Evolutionary conservation across 1,140 invertebrate genomes (phyloP), one percentile per base, ranked within the genome.

Genomic region (Ceratina calcarata): DNA sequence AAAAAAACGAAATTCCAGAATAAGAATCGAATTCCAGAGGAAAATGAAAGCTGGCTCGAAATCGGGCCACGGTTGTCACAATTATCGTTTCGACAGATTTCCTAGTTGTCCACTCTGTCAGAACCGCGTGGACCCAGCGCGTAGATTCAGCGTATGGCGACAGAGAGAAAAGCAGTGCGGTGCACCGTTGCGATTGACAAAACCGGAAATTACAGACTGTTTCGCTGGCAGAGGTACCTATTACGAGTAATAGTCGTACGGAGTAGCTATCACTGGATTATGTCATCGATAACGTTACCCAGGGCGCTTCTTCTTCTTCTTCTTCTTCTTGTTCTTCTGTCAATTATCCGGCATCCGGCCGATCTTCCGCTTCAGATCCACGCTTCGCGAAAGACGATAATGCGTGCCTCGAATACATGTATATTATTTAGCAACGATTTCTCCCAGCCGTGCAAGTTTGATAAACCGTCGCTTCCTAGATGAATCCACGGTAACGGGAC

Each of bases 21-120:
- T 10, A 45, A 1, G 8, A 45, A 45, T 45, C 37, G 37, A 45
- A 45, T 45, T 8, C 18, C 22, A 16, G 53, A n/a, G 20, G 51
- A 18, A 16, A n/a, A 53, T 24, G 53, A n/a, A 16, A 18, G 8
- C 18, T 32, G 37, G 24, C 13, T 20, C 32, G 68, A 71, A 82
- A 80, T 72, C 79, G 22, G 81, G 79, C 76, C 72, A 20, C 24
- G 71, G 24, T 55, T 77, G 61, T 71, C 79, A 78, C 62, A 68
- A 78, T 64, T 53, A 22, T 65, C 22, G 57, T 83, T 81, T 83
- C 72, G 27, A 77, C 22, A 49, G 64, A 78, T 81, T 71, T 75
- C 51, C 60, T 75, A 51, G 51, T 79, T 79, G 37, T 45, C 64
- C 53, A 22, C 13, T 57, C 24, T 16, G 13, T 51, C 1, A 12